These are phyloP conservation scores for Actinemys pallida DNA, from an alignment of 2,113 vertebrate species.

Conservation along the genomic window DNA sequence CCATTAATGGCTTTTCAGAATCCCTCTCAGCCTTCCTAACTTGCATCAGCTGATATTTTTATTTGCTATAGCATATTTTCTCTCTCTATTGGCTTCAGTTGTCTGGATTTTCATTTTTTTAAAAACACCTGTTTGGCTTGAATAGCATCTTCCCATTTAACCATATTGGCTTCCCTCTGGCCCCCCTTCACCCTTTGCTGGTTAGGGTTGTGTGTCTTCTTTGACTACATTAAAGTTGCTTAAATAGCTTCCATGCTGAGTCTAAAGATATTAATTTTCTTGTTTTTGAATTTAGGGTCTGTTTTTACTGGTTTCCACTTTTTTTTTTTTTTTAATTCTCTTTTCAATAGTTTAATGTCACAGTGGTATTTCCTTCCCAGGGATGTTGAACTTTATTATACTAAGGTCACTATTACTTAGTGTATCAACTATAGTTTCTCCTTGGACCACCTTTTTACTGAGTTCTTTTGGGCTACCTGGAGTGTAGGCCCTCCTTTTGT, in stretches of 20 bases:
- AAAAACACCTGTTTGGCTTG: conserved; percentile 54
- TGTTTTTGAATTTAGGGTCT: not conserved
- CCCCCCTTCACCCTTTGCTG: not conserved
- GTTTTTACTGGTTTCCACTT: conserved; percentile 15
- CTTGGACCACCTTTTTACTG: not conserved
- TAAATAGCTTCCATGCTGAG: conserved; percentile 54
- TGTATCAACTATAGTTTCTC: not conserved
- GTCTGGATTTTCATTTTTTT: not conserved
- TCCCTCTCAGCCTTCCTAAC: conserved; percentile 17
- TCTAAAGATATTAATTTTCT: conserved; percentile 61
- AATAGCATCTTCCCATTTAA: conserved; percentile 31
- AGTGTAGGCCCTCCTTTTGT: not conserved
- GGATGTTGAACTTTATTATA: not conserved
- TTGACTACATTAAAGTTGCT: not conserved
- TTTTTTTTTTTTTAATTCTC: too few relatives aligned
- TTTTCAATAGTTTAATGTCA: not conserved
- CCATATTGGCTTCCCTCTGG: conserved; percentile 16
- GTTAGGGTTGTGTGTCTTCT: not conserved
- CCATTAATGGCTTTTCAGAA: conserved; percentile 46
- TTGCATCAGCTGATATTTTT: conserved; percentile 22
- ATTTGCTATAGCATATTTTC: conserved; percentile 10
- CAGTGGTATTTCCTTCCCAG: not conserved
- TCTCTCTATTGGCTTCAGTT: conserved; percentile 11
- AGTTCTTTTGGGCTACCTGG: not conserved
- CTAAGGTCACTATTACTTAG: not conserved